Evolutionary conservation across 2,888 invertebrate genomes (phyloP).

Genomic region (Nasonia oneida): DNA sequence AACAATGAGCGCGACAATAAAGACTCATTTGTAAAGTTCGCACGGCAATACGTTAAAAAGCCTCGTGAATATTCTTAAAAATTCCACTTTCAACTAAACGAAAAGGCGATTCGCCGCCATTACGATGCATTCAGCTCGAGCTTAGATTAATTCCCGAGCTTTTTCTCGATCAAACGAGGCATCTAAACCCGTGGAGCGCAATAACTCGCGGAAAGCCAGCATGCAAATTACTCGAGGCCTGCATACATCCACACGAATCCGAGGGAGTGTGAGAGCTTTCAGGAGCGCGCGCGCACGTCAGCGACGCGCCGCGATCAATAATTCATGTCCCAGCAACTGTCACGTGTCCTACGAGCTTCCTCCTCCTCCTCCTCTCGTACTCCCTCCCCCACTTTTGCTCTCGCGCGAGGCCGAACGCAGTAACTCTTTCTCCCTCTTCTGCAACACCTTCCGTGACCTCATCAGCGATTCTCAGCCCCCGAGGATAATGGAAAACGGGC

Average conservation of each 20-base stretch:
- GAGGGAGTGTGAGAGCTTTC: not conserved
- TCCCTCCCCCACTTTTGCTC: not conserved
- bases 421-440: not conserved
- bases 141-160: not conserved
- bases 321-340: conserved; percentile 70
- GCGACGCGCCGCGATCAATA: conserved; percentile 69
- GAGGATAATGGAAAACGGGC: conserved; percentile 18
- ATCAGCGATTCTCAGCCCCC: not conserved
- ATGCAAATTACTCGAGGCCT: not conserved
- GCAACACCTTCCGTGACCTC: conserved; percentile 28
- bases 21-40: too few relatives aligned
- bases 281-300: conserved; percentile 49
- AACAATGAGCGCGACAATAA: too few relatives aligned
- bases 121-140: too few relatives aligned
- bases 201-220: not conserved
- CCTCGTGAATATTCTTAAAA: too few relatives aligned
- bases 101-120: not conserved
- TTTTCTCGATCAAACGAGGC: not conserved
- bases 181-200: not conserved
- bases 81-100: too few relatives aligned
- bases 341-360: conserved; percentile 58
- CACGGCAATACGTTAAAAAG: too few relatives aligned
- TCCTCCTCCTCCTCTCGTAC: not conserved
- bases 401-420: not conserved
- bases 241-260: not conserved